Conservation (phyloP, 2,113 vertebrate species). For the Chaenogobius annularis region DNA sequence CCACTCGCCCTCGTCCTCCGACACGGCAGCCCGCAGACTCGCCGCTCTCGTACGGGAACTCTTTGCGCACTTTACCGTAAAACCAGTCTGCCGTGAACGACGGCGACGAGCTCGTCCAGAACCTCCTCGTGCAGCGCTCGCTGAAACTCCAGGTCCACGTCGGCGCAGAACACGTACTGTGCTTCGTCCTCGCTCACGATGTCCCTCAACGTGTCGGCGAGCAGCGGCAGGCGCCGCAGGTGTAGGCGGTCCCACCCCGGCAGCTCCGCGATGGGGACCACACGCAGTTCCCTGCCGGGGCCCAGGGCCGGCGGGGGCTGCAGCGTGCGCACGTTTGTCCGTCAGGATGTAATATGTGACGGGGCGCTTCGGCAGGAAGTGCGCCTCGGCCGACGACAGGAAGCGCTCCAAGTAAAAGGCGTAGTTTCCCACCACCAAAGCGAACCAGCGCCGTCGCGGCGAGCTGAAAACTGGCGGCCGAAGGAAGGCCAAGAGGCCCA, state of each 20-base stretch:
- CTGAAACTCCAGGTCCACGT: constrained; percentile 75
- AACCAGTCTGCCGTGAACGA: constrained; percentile 73
- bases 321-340: constrained; percentile 68
- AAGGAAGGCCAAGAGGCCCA: no score
- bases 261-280: constrained; percentile 67
- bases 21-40: constrained; percentile 68
- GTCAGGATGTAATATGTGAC: constrained; percentile 80
- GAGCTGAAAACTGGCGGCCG: no score
- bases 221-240: constrained; percentile 63
- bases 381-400: constrained; percentile 70
- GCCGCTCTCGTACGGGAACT: constrained; percentile 61
- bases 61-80: constrained; percentile 48
- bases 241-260: constrained; percentile 71
- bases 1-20: constrained; percentile 71
- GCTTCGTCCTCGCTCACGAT: constrained; percentile 51
- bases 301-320: constrained; percentile 60
- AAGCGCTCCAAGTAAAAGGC: constrained; percentile 66
- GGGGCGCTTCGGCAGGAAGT: constrained; percentile 73
- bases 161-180: constrained; percentile 76
- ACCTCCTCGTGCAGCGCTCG: constrained; percentile 75
- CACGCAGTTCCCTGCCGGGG: constrained; percentile 56
- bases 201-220: constrained; percentile 59
- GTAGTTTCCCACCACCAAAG: constrained; percentile 78
- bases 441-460: constrained; percentile 68
- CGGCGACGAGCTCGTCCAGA: constrained; percentile 71